Base-by-base conservation (phyloP, 2,797 vertebrate species). In the Emys orbicularis region DNA sequence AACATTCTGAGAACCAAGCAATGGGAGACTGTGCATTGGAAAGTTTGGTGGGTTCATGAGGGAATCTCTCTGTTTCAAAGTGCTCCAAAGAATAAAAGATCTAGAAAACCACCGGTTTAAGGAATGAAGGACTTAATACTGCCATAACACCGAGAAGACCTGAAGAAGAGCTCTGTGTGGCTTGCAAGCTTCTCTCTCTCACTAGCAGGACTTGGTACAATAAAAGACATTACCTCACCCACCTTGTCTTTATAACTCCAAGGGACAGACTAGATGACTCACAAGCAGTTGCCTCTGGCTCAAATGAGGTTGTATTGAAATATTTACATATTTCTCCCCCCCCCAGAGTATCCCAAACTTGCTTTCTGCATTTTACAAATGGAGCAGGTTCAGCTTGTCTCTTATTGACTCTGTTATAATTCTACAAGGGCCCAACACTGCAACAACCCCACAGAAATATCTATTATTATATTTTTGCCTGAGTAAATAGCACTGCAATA, bases 271-370 rank as follows among this genome's bases (percentile, higher is more conserved):
- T 84, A 84, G 59, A 72, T 52, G 87, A 89, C 25, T 94, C 7
- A 0, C 56, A 87, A 84, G 44, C 68, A 54, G 65, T 90, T 95
- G 74, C 5, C 47, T 92, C 29, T 49, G 90, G 53, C 2, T 6
- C 8, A 2, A 12, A 44, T 89, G 52, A 88, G 49, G 74, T 18
- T 92, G 37, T 92, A 61, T 4, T 88, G 54, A 90, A 94, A 74
- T 95, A 83, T 92, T 96, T 95, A 25, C 29, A 4, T 86, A 88
- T 49, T 65, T 90, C 76, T 15, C 37, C 84, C 18, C 49, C 18
- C 49, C 56, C 29, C 34, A 56, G 29, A 41, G 29, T 82, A 37
- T 34, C n/a, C 19, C 23, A 74, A 61, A 31, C 7, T 49, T 89
- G 34, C 2, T 1, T 84, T 76, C 90, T 65, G 1, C 87, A n/a